Evolutionary conservation across 2,797 vertebrate species (phyloP), one percentile per base, ranked within the genome.

Genomic region (Geotrypetes seraphini): DNA sequence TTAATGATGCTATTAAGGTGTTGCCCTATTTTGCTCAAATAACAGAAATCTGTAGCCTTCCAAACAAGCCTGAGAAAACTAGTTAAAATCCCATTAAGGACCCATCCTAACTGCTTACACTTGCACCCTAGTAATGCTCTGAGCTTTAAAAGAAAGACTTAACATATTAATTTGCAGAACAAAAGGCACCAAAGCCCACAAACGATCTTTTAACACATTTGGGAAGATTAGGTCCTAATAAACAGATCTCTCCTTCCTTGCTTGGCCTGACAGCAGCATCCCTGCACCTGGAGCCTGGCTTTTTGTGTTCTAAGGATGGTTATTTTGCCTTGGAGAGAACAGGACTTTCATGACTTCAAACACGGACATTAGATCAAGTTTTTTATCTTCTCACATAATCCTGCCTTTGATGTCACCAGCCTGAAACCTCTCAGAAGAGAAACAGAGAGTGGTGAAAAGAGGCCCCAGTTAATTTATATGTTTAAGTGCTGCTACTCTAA

Each of bases 361-460:
- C 86, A 87, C 77, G 57, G 59, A 75, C 67, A 73, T 75, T 71
- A 73, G 83, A 88, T 89, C 83, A 89, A 92, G 89, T 88, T n/a
- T n/a, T 81, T 77, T 74, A 64, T 79, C 75, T 83, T 82, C 79
- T 75, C 63, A 74, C 73, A 76, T 88, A 90, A 88, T 87, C 78
- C 71, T 34, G 75, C 76, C 90, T 97, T 97, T 97, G 93, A 96
- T 92, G 91, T 88, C 76, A 81, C 60, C 47, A 71, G 72, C 63
- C 66, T 65, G 58, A 81, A 74, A 76, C 75, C 83, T 86, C 84
- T 88, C 59, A 59, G 61, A 70, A 67, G 43, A 86, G 80, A 87
- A 75, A 73, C 57, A 43, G 52, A 70, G 69, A 76, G 63, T 77
- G 69, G 70, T 76, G 67, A 81, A 80, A 75, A 77, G 73, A 73